phyloP scores from a whole-genome alignment of 2,888 invertebrate species.

The Gymnoscelis rufifasciata region DNA sequence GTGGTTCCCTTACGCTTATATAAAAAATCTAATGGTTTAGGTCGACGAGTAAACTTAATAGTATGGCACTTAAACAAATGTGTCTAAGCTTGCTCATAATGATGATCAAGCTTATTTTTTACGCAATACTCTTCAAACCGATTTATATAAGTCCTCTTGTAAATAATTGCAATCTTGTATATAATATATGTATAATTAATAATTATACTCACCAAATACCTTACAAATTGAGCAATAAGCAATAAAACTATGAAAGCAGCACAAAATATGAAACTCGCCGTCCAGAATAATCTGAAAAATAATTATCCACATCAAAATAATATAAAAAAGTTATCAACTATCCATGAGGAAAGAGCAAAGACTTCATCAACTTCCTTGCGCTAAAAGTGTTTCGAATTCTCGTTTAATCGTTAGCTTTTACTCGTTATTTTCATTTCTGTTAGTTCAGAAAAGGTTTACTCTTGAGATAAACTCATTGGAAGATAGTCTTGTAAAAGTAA shows the following conservation, averaged over 20 bases:
- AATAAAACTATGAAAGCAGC: constrained; percentile 43
- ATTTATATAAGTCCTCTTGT: too few species aligned
- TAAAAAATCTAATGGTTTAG: too few species aligned
- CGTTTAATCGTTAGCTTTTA: constrained; percentile 1
- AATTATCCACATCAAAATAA: neutral
- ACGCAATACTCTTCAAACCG: too few species aligned
- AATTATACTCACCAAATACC: constrained; percentile 50
- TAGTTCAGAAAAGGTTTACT: neutral
- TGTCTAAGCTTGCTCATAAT: too few species aligned
- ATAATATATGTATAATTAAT: too few species aligned
- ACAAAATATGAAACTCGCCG: constrained; percentile 42
- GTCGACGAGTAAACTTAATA: too few species aligned
- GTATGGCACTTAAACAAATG: too few species aligned
- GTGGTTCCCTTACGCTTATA: too few species aligned
- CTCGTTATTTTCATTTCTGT: neutral
- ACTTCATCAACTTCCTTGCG: neutral
- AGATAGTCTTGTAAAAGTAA: too few species aligned
- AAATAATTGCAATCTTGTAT: too few species aligned
- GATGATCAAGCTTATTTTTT: too few species aligned
- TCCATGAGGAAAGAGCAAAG: neutral
- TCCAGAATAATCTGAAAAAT: constrained; percentile 60
- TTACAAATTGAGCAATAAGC: constrained; percentile 48
- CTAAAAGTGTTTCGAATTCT: constrained; percentile 1
- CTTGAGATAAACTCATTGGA: too few species aligned
- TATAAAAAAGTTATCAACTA: constrained; percentile 1